A percentile compares a stretch with the other conserved stretches of the same genome.
phyloP scores from a whole-genome alignment of 2,888 invertebrate genomes.

The Caenorhabditis japonica region DNA sequence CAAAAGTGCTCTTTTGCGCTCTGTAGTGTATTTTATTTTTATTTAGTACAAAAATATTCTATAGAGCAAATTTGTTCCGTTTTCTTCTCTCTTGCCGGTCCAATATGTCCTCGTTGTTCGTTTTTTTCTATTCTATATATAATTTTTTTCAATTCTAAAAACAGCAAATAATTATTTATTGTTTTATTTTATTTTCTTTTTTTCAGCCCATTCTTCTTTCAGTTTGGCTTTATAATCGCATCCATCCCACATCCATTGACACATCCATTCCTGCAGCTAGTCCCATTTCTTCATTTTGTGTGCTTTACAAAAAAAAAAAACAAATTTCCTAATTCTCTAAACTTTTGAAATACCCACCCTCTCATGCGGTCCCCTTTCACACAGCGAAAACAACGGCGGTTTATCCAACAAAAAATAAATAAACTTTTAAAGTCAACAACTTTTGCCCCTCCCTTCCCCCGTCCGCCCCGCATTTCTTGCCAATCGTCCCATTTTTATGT shows the following conservation, averaged over 20 bases:
- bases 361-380: slow-evolving; percentile 11
- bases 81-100: slow-evolving; percentile 31
- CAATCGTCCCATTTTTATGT: slow-evolving; percentile 9
- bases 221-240: neutral
- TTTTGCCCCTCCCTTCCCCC: neutral
- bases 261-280: slow-evolving; percentile 8
- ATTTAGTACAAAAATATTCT: too few species aligned
- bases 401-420: too few species aligned
- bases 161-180: neutral
- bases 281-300: neutral
- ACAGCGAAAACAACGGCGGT: slow-evolving; percentile 16
- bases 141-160: neutral
- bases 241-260: neutral
- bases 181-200: neutral
- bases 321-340: neutral
- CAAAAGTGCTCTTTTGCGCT: neutral
- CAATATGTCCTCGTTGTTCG: neutral
- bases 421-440: too few species aligned
- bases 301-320: neutral
- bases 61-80: neutral
- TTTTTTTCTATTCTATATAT: neutral
- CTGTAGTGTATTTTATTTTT: neutral
- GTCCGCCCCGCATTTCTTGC: slow-evolving; percentile 7
- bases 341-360: neutral
- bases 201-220: slow-evolving; percentile 1